A percentile compares a stretch with the other conserved stretches of the same genome.
Evolutionary conservation across 1,140 invertebrate genomes (phyloP).

Genomic region (Bombus breviceps): DNA sequence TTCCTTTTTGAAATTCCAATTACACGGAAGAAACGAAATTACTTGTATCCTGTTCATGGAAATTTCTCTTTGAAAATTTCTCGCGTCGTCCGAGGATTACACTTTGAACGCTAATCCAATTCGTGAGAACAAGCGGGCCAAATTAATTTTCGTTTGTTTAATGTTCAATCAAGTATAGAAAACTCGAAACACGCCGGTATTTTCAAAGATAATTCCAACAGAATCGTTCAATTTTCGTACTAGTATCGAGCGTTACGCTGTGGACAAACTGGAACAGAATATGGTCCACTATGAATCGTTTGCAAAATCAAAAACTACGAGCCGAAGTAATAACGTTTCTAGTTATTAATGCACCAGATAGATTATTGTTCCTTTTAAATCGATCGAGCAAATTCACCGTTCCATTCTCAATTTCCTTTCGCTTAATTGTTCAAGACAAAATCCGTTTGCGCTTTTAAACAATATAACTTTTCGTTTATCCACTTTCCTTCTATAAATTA

Average conservation of each 20-base stretch:
- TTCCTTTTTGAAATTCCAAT: too few relatives aligned
- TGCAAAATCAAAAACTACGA: not conserved
- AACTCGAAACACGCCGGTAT: not conserved
- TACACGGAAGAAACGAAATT: too few relatives aligned
- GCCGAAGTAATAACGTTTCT: constrained; percentile 8
- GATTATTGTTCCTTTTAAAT: not conserved
- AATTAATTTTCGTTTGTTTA: not conserved
- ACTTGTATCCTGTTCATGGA: not conserved
- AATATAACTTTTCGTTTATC: not conserved
- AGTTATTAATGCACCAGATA: constrained; percentile 16
- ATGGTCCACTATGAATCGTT: not conserved
- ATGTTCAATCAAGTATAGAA: not conserved
- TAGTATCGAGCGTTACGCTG: not conserved
- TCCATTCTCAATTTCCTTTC: not conserved
- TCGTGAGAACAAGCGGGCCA: not conserved
- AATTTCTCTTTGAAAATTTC: not conserved
- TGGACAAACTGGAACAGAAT: not conserved
- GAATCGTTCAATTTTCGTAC: not conserved
- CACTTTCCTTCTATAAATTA: not conserved
- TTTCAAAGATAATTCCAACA: constrained; percentile 3
- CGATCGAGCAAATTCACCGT: not conserved
- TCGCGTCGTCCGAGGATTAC: not conserved
- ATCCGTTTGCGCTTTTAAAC: not conserved
- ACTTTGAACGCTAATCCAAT: not conserved
- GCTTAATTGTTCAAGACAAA: not conserved